Evolutionary conservation across 2,113 vertebrate genomes (phyloP), one percentile per base, ranked within the genome.

Genomic region (Hiodon tergisus): DNA sequence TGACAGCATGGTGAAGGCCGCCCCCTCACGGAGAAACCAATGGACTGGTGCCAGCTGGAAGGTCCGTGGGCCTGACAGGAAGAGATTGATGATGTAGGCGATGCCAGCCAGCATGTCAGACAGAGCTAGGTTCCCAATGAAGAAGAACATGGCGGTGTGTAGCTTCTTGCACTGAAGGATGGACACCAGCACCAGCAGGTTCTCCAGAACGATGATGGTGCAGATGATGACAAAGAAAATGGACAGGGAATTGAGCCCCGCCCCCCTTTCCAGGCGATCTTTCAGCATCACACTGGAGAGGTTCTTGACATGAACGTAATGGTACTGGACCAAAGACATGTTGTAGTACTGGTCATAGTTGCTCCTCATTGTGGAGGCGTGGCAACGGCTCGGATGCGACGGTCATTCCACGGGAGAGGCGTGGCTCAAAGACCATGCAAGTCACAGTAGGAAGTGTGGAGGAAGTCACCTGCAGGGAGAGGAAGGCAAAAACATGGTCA

Each of bases 121-220:
- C 63, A 95, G 94, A 0, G 97, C 97, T 83, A 99, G 48, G 74
- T 98, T 99, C 4, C 96, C 96, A 4, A 99, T 95, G 83, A 99
- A 98, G 82, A 97, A 91, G 84, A 95, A 98, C 96, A 98, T 98
- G 84, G 96, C 95, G 0, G 96, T 90, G 85, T 98, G 97, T 16
- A 98, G 95, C 77, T 96, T 94, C 78, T 95, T 95, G 87, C 98
- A 97, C 59, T 95, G 91, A 57, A 85, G 93, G 0, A 98, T 93
- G 0, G 97, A 93, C 0, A 92, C 70, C 0, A 98, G 92, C 6
- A 98, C 96, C 78, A 98, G 79, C 0, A 98, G 85, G 85, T 98
- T 98, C 84, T 98, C 96, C 83, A 95, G 76, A 59, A 98, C 91
- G 57, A 98, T 96, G 86, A 96, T 76, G 54, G 89, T 91, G 83